Conservation (phyloP, 2,888 invertebrate genomes). For the Orchesellides sinensis region DNA sequence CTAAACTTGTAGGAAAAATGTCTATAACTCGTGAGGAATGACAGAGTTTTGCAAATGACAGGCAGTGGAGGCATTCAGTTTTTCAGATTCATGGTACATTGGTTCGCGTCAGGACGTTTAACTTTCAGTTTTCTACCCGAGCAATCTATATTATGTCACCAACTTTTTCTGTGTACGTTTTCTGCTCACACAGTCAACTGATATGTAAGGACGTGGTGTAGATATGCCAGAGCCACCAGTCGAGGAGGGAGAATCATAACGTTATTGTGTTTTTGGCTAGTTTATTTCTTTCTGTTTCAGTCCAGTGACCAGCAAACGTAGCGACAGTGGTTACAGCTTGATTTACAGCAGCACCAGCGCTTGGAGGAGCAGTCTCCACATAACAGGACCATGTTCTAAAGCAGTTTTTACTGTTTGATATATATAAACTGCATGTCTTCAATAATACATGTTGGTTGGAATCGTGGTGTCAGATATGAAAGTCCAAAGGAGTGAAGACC, state of each 20-base stretch:
- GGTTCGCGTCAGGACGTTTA: conserved; percentile 66
- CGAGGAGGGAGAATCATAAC: conserved; percentile 33
- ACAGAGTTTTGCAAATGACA: conserved; percentile 75
- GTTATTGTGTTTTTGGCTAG: conserved; percentile 59
- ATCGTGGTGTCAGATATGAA: conserved; percentile 61
- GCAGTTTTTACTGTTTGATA: background rate
- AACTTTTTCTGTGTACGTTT: conserved; percentile 60
- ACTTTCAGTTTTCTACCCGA: conserved; percentile 53
- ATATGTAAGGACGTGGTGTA: background rate
- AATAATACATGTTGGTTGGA: background rate
- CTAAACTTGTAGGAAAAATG: conserved; percentile 40
- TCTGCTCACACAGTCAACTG: background rate
- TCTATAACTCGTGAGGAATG: conserved; percentile 74
- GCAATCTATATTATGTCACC: conserved; percentile 64
- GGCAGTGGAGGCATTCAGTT: conserved; percentile 73
- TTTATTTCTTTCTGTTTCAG: conserved; percentile 62
- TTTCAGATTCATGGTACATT: conserved; percentile 74
- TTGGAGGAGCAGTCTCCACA: conserved; percentile 25
- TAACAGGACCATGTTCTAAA: conserved; percentile 36
- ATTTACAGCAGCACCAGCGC: too few species aligned
- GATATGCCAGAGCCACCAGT: background rate
- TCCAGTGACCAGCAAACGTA: conserved; percentile 43
- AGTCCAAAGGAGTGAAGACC: conserved; percentile 73
- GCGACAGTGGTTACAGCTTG: conserved; percentile 22
- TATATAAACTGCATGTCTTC: too few species aligned